These are phyloP conservation scores for Somateria mollissima DNA, from an alignment of 2,797 vertebrate species.

Conservation along the genomic window DNA sequence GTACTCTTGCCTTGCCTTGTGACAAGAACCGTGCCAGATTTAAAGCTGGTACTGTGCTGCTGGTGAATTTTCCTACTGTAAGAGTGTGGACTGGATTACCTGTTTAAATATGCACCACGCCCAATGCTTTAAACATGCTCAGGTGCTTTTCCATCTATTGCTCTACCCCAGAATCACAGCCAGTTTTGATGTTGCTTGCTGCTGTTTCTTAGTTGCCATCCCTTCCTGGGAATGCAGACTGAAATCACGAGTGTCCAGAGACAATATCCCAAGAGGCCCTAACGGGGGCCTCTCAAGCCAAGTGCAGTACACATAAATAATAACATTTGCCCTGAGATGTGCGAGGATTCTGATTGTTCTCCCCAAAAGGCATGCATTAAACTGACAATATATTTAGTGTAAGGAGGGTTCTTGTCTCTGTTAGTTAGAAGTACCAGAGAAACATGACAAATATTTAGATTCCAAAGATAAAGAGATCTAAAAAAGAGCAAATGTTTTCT, in stretches of 20 bases:
- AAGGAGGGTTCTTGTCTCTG: background rate
- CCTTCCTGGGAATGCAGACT: background rate
- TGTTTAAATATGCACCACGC: background rate
- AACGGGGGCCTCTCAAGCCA: background rate
- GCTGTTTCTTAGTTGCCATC: background rate
- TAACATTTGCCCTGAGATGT: background rate
- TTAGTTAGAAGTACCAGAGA: background rate
- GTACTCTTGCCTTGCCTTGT: background rate
- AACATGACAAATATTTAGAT: background rate
- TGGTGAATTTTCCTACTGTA: background rate
- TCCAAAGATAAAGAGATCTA: background rate
- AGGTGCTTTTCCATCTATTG: background rate
- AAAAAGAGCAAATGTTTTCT: constrained; percentile 7
- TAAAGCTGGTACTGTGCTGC: background rate
- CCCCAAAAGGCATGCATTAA: background rate
- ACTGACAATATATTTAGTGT: background rate
- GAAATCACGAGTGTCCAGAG: background rate
- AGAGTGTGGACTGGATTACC: background rate
- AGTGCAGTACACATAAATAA: background rate
- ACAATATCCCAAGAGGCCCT: background rate
- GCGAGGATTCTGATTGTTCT: background rate
- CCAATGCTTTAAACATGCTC: background rate
- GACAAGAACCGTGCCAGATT: background rate
- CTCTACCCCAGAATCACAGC: background rate
- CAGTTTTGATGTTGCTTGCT: background rate